Evolutionary conservation across 2,888 invertebrate species (phyloP).

Genomic region (Epinotia brunnichana): DNA sequence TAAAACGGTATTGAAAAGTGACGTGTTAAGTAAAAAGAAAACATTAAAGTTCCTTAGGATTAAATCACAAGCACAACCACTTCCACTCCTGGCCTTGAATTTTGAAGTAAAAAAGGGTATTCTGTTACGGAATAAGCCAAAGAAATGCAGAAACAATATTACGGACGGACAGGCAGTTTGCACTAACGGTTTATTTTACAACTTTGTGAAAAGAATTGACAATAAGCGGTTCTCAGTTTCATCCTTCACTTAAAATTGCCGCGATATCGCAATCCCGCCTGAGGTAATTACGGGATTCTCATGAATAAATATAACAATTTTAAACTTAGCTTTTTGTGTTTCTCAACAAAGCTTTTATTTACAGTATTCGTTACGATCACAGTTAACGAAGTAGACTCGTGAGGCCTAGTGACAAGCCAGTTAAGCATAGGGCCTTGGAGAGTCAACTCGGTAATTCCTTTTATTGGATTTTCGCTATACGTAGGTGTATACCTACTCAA

Average conservation of each 20-base stretch:
- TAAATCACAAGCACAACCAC: conserved; percentile 65
- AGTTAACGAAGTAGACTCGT: conserved; percentile 18
- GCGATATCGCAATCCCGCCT: neutral
- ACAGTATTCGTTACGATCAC: conserved; percentile 6
- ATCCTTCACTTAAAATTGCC: neutral
- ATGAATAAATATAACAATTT: conserved; percentile 5
- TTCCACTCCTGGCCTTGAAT: conserved; percentile 64
- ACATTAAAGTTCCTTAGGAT: conserved; percentile 58
- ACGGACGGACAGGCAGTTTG: conserved; percentile 16
- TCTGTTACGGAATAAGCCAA: conserved; percentile 62
- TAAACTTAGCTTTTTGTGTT: conserved; percentile 3
- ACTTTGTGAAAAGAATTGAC: neutral
- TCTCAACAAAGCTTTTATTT: conserved; percentile 16
- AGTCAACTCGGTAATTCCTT: conserved; percentile 1
- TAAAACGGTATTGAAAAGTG: conserved; percentile 65
- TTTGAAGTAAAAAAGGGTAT: conserved; percentile 56
- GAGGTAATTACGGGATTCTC: neutral
- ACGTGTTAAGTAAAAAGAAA: conserved; percentile 53
- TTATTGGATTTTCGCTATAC: neutral
- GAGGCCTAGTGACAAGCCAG: conserved; percentile 20
- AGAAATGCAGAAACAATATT: conserved; percentile 57
- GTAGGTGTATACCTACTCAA: neutral
- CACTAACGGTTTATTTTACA: conserved; percentile 35
- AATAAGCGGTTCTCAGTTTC: conserved; percentile 15
- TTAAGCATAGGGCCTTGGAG: conserved; percentile 8